Evolutionary conservation across 1,140 invertebrate genomes (phyloP).

Genomic region (Oncopeltus fasciatus): DNA sequence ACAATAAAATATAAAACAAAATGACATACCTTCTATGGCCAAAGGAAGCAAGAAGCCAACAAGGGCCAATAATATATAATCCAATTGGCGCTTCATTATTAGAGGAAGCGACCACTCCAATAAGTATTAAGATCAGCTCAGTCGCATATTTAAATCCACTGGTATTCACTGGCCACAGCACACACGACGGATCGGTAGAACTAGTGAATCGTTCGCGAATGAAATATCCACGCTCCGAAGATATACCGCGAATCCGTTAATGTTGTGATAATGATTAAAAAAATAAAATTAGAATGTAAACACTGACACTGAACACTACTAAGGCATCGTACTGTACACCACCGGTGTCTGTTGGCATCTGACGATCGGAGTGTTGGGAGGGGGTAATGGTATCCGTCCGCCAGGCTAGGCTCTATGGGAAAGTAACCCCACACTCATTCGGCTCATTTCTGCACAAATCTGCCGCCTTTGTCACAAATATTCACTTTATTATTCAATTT

Average conservation of each 20-base stretch:
- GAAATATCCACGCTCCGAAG: neutral
- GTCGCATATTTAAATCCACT: conserved; percentile 5
- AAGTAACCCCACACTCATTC: too few relatives aligned
- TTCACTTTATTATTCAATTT: too few relatives aligned
- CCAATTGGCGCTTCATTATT: conserved; percentile 15
- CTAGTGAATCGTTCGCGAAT: too few relatives aligned
- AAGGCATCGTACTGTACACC: neutral
- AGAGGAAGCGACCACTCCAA: neutral
- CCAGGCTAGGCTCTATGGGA: too few relatives aligned
- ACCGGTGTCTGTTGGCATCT: neutral
- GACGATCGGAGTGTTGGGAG: neutral
- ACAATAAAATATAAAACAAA: neutral
- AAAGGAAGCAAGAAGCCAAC: neutral
- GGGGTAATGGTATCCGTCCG: neutral
- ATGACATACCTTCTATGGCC: conserved; percentile 3
- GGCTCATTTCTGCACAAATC: too few relatives aligned
- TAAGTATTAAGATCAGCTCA: neutral
- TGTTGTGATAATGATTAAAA: neutral
- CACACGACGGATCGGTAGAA: too few relatives aligned
- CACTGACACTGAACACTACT: neutral
- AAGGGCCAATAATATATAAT: conserved; percentile 6
- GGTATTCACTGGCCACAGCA: neutral
- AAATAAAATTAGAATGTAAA: neutral
- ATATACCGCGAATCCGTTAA: neutral
- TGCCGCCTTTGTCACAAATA: too few relatives aligned